Evolutionary conservation across 1,140 invertebrate genomes (phyloP), one percentile per base, ranked within the genome.

Genomic region (Hydropsyche tenuis): DNA sequence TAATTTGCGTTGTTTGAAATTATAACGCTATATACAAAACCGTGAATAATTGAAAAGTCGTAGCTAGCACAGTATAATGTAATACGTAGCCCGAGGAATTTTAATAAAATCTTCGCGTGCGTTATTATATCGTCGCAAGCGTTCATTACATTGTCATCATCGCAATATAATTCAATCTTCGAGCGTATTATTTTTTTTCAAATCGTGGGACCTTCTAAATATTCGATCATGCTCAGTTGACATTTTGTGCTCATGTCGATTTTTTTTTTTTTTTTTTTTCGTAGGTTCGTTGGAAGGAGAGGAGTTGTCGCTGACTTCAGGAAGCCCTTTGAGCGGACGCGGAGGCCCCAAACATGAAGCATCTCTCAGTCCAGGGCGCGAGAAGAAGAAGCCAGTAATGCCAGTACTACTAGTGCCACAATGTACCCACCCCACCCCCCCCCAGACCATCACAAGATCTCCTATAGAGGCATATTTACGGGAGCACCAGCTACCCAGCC

Each of bases 271-370:
- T 80, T 75, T 79, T 66, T 73, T 80, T 71, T 79, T 87, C 90
- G 14, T 85, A 94, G 92, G 92, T 84, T 90, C 90, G 73, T 86
- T 94, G 82, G 89, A 92, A 78, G 89, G 90, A 37, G 91, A 93
- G 80, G 92, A 93, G 80, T 83, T 93, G 23, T 91, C 91, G 0
- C 82, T 92, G 80, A 88, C 87, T 72, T 81, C 81, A 42, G 79
- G 48, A 80, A 85, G 75, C 80, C 81, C 77, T 12, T 85, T 82
- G 77, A 85, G 79, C 66, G 56, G 56, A 60, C 80, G 81, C 81
- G 79, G 66, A 73, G 87, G 85, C 78, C 87, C 88, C 71, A 86
- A 88, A 77, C 87, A 88, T 76, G 87, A 88, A 74, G 84, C 86
- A 62, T 86, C 87, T 66, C 80, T 88, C 51, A 87, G 84, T 76